A percentile compares a stretch with the other conserved stretches of the same genome.
These are phyloP conservation scores for Lasioglossum albipes DNA, from an alignment of 1,140 invertebrate genomes.

Conservation along the genomic window DNA sequence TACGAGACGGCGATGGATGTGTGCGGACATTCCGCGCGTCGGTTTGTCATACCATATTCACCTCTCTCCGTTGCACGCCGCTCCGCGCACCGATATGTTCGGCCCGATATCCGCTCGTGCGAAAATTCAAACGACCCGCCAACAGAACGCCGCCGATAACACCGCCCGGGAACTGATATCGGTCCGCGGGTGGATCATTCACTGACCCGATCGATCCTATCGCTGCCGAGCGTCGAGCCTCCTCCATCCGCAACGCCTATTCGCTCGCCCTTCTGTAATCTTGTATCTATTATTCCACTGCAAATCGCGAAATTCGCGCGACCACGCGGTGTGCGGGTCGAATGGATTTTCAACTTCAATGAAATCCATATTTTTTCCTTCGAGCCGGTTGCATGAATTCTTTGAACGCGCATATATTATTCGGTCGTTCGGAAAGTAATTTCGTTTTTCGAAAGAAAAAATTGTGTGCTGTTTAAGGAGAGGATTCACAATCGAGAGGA, in stretches of 20 bases:
- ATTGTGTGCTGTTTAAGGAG: no score
- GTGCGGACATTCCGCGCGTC: slow-evolving; percentile 35
- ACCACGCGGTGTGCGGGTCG: not conserved
- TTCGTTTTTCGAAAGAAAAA: no score
- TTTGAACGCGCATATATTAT: no score
- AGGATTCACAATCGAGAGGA: no score
- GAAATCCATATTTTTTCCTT: not conserved
- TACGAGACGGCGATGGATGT: slow-evolving; percentile 32
- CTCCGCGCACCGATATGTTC: slow-evolving; percentile 29
- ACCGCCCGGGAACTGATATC: slow-evolving; percentile 59
- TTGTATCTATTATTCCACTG: slow-evolving; percentile 32
- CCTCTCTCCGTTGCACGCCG: slow-evolving; percentile 22
- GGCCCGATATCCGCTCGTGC: slow-evolving; percentile 69
- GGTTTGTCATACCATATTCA: slow-evolving; percentile 43
- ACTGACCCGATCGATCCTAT: slow-evolving; percentile 55
- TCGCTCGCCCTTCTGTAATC: not conserved
- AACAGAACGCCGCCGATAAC: slow-evolving; percentile 62
- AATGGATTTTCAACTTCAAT: slow-evolving; percentile 2
- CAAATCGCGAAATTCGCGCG: slow-evolving; percentile 25
- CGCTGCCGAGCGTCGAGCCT: slow-evolving; percentile 35
- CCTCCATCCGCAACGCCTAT: not conserved
- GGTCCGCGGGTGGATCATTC: slow-evolving; percentile 51
- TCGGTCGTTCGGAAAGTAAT: no score
- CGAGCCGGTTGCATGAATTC: no score
- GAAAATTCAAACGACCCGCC: slow-evolving; percentile 72